These are phyloP conservation scores for Corythaeola cristata DNA, from an alignment of 2,113 vertebrate species.

Conservation along the genomic window DNA sequence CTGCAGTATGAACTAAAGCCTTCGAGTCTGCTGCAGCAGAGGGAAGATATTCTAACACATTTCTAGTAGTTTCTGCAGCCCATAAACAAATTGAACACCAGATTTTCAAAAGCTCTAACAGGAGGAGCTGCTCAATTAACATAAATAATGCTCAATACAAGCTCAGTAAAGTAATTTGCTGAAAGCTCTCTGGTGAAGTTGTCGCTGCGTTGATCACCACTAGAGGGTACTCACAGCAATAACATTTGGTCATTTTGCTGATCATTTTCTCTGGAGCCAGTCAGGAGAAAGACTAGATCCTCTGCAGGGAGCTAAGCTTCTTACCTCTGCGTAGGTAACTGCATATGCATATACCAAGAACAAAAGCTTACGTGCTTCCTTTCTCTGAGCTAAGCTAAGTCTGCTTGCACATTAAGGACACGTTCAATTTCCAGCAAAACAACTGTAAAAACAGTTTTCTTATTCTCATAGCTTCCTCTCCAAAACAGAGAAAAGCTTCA, in stretches of 20 bases:
- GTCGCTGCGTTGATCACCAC: neutral
- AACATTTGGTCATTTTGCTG: neutral
- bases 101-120: neutral
- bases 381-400: neutral
- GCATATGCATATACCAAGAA: neutral
- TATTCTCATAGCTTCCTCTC: neutral
- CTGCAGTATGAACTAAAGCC: neutral
- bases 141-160: neutral
- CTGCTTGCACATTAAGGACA: neutral
- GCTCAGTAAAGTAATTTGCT: neutral
- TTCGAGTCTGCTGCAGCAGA: neutral
- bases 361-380: neutral
- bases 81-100: neutral
- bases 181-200: neutral
- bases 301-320: neutral
- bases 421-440: neutral
- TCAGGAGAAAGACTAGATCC: neutral
- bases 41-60: neutral
- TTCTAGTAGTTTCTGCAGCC: neutral
- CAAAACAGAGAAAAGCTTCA: neutral
- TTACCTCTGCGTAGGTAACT: slow-evolving; percentile 4
- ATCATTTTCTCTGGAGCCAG: neutral
- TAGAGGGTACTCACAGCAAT: slow-evolving; percentile 48
- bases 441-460: neutral
- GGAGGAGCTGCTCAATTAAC: neutral